phyloP scores from a whole-genome alignment of 92 coral and sea anemone genomes.

The Porites lobata region DNA sequence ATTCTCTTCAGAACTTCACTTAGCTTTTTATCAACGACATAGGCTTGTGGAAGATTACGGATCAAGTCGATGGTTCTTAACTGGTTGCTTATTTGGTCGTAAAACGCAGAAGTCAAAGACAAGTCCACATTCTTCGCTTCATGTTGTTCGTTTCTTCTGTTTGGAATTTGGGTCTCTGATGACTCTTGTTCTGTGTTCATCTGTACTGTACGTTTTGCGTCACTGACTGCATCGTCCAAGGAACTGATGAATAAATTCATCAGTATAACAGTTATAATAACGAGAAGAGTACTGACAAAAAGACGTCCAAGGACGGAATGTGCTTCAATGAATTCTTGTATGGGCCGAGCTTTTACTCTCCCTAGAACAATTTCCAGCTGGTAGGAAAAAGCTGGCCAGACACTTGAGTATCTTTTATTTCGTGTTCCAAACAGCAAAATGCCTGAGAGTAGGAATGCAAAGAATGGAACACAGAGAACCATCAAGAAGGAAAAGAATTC shows the following conservation, averaged over 20 bases:
- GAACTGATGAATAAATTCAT: slow-evolving; percentile 11
- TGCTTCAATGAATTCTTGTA: not conserved
- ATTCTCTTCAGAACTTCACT: not conserved
- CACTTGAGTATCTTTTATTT: not conserved
- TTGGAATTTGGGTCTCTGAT: not conserved
- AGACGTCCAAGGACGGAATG: not conserved
- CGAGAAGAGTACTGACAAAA: not conserved
- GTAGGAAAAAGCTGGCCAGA: not conserved
- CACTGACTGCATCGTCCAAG: slow-evolving; percentile 5
- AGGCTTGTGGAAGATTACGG: not conserved
- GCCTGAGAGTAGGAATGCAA: not conserved
- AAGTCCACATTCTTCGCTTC: no score
- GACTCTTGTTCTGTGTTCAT: not conserved
- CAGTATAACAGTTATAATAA: not conserved
- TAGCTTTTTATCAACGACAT: not conserved
- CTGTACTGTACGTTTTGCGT: not conserved
- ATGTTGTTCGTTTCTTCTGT: not conserved
- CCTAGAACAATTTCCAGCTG: slow-evolving; percentile 2
- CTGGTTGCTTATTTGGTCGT: not conserved
- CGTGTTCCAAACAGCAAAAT: not conserved
- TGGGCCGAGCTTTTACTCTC: slow-evolving; percentile 8
- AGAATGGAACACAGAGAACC: not conserved
- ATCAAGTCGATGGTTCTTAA: not conserved
- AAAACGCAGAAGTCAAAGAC: not conserved
- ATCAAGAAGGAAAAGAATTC: not conserved